These are phyloP conservation scores for Protonemura montana DNA, from an alignment of 2,888 invertebrate species.

Conservation along the genomic window DNA sequence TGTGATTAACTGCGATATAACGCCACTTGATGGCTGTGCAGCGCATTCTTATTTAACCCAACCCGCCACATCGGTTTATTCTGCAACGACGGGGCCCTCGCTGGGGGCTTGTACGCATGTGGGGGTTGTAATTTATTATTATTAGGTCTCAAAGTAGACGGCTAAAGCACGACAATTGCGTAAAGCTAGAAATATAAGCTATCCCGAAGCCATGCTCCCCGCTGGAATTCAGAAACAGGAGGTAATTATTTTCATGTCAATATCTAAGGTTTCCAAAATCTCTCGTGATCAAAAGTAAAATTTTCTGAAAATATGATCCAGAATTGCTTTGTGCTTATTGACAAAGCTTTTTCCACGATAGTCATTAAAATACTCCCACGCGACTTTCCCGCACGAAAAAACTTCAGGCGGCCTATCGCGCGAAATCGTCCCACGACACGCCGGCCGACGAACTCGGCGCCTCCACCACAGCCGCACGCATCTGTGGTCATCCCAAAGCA, in stretches of 20 bases:
- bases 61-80: background rate
- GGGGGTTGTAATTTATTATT: background rate
- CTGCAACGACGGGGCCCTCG: background rate
- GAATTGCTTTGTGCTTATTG: background rate
- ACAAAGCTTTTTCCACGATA: background rate
- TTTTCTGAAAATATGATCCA: background rate
- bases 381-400: background rate
- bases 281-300: background rate
- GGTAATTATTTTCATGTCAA: background rate
- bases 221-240: no score
- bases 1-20: slow-evolving; percentile 27
- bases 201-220: no score
- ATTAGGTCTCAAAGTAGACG: background rate
- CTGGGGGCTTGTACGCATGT: background rate
- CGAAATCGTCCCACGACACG: background rate
- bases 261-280: background rate
- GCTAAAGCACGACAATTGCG: background rate
- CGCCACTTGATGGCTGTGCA: background rate
- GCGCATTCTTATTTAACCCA: background rate
- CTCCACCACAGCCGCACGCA: background rate
- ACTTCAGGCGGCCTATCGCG: background rate
- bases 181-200: no score
- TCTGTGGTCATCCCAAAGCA: no score
- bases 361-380: background rate
- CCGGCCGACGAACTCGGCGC: background rate